Evolutionary conservation across 1,140 invertebrate genomes (phyloP).

Genomic region (Achatina immaculata): DNA sequence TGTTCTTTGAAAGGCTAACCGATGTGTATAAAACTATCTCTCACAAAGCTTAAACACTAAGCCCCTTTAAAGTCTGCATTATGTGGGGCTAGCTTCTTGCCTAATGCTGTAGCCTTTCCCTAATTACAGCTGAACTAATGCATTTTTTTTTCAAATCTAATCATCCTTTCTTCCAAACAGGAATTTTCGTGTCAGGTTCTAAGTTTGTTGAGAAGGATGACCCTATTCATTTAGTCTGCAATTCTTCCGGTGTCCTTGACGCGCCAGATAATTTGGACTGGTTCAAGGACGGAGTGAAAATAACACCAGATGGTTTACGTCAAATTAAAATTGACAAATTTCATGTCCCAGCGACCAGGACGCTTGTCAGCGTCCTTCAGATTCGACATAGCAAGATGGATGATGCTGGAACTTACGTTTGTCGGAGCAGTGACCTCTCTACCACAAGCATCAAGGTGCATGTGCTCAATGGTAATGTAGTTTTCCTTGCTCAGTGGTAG

Average conservation of each 20-base stretch:
- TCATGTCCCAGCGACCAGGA: conserved; percentile 20
- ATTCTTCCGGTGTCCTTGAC: conserved; percentile 42
- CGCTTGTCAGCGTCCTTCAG: conserved; percentile 43
- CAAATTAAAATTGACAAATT: conserved; percentile 48
- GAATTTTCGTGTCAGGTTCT: conserved; percentile 43
- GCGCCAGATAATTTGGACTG: conserved; percentile 54
- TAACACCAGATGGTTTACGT: conserved; percentile 41
- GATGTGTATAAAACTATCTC: no score
- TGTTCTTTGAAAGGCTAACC: no score
- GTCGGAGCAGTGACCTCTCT: conserved; percentile 35
- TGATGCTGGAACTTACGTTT: conserved; percentile 44
- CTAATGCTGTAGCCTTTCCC: no score
- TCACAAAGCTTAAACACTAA: no score
- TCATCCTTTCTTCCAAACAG: no score
- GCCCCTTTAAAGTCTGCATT: no score
- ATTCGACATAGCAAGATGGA: conserved; percentile 46
- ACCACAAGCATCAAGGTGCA: conserved; percentile 43
- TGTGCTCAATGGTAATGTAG: conserved; percentile 45
- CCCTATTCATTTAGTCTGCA: conserved; percentile 54
- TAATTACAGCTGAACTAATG: no score
- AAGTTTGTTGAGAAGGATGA: conserved; percentile 59
- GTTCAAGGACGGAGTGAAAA: conserved; percentile 58
- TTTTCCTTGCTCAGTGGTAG: no score
- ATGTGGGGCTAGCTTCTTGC: no score
- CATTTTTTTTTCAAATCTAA: no score